Evolutionary conservation across 2,797 vertebrate genomes (phyloP).

Genomic region (Sparus aurata): DNA sequence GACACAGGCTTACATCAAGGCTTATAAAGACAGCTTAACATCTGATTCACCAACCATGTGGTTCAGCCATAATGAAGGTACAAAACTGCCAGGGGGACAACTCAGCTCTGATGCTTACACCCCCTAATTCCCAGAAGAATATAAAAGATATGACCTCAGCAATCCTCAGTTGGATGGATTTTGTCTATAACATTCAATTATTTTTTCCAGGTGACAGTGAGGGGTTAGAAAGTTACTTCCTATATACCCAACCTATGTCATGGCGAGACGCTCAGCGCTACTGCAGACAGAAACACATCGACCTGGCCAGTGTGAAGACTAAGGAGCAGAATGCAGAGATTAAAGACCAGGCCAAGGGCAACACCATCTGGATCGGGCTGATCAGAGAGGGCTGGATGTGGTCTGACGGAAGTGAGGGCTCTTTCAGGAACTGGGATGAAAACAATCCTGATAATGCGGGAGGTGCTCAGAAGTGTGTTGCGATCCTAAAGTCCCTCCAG

Average conservation of each 20-base stretch:
- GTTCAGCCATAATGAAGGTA: no score
- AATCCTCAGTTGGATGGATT: not conserved
- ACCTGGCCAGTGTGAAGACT: not conserved
- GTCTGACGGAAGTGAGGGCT: not conserved
- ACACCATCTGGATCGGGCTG: not conserved
- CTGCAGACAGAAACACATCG: not conserved
- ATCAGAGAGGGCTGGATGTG: not conserved
- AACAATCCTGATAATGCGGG: not conserved
- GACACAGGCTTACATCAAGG: no score
- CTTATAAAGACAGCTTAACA: no score
- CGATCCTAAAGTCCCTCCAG: fast-evolving
- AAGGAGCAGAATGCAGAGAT: fast-evolving
- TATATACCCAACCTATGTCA: not conserved
- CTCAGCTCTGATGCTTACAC: no score
- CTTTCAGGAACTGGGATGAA: not conserved
- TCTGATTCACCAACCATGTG: no score
- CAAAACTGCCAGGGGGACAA: no score
- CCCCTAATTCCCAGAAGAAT: not conserved
- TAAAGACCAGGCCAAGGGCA: fast-evolving
- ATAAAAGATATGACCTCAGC: not conserved
- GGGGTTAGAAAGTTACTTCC: not conserved
- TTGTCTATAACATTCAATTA: not conserved
- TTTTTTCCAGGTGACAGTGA: not conserved
- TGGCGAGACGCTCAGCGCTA: not conserved
- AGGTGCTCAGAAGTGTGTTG: not conserved